These are phyloP conservation scores for Cephalopterus ornatus DNA, from an alignment of 2,113 vertebrate genomes.

Conservation along the genomic window DNA sequence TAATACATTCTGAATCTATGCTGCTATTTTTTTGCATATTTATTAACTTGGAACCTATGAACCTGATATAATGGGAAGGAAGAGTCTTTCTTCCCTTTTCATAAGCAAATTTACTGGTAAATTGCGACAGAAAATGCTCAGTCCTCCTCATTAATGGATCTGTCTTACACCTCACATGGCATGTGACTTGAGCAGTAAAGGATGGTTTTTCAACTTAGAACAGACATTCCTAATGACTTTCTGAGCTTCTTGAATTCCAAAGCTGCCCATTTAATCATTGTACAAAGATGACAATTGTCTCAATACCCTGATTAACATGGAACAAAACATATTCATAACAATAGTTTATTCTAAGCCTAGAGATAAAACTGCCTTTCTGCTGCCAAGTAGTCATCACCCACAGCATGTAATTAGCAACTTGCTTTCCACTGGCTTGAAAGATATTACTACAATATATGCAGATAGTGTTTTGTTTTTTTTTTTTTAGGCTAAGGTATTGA, in stretches of 20 bases:
- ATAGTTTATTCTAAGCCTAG: not conserved
- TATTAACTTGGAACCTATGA: constrained; percentile 41
- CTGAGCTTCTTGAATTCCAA: constrained; percentile 18
- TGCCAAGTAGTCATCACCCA: constrained; percentile 38
- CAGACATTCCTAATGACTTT: constrained; percentile 53
- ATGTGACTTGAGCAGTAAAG: not conserved
- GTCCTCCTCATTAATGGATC: constrained; percentile 21
- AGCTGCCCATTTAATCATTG: constrained; percentile 21
- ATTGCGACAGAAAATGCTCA: constrained; percentile 31
- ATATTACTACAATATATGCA: not conserved
- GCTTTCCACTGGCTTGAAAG: not conserved
- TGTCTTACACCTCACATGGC: not conserved
- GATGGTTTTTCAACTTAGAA: constrained; percentile 14
- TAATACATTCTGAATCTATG: constrained; percentile 16
- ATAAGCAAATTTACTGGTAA: constrained; percentile 35
- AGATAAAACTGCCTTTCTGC: constrained; percentile 9
- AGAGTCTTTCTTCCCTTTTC: constrained; percentile 30
- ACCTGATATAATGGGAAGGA: constrained; percentile 5
- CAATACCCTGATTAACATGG: not conserved
- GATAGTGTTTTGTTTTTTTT: not conserved
- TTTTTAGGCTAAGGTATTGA: constrained; percentile 26
- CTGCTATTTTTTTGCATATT: constrained; percentile 6
- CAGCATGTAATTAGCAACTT: constrained; percentile 37
- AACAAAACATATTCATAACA: constrained; percentile 50
- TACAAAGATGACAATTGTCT: constrained; percentile 36